phyloP scores from a whole-genome alignment of 92 coral and sea anemone genomes.

The Anthopleura xanthogrammica region DNA sequence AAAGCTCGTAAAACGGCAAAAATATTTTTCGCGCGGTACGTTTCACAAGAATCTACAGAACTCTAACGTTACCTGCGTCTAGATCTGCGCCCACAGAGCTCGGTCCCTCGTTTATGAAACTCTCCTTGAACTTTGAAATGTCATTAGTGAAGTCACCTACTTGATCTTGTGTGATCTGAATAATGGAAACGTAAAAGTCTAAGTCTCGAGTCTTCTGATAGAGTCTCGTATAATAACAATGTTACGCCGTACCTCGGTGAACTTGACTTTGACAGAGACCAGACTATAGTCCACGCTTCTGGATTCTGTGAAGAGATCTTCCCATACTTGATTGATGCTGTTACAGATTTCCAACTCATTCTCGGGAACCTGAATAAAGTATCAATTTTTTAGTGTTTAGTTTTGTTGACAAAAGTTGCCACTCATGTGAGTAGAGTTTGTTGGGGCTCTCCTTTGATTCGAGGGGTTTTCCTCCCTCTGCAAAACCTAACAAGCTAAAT shows the following conservation, averaged over 20 bases:
- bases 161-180: slow-evolving; percentile 94
- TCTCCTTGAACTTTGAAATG: slow-evolving; percentile 87
- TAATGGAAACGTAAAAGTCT: not conserved
- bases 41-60: not conserved
- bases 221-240: not conserved
- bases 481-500: no score
- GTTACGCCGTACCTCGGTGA: slow-evolving; percentile 72
- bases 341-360: slow-evolving; percentile 80
- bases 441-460: no score
- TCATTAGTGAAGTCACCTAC: slow-evolving; percentile 83
- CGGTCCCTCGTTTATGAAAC: slow-evolving; percentile 90
- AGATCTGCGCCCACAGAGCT: slow-evolving; percentile 89
- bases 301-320: slow-evolving; percentile 86
- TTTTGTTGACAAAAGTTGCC: no score
- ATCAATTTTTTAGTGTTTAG: not conserved
- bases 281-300: slow-evolving; percentile 90
- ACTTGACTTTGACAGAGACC: slow-evolving; percentile 96
- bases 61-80: slow-evolving; percentile 68
- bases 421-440: no score
- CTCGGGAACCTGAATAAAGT: slow-evolving; percentile 64
- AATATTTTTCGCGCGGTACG: not conserved
- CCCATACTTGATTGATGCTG: slow-evolving; percentile 90
- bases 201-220: not conserved
- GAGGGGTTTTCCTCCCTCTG: no score
- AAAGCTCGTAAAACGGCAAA: no score